Percentiles rank a stretch among this genome's conserved stretches.
phyloP scores from a whole-genome alignment of 2,888 invertebrate genomes.

The Heliconius sara region DNA sequence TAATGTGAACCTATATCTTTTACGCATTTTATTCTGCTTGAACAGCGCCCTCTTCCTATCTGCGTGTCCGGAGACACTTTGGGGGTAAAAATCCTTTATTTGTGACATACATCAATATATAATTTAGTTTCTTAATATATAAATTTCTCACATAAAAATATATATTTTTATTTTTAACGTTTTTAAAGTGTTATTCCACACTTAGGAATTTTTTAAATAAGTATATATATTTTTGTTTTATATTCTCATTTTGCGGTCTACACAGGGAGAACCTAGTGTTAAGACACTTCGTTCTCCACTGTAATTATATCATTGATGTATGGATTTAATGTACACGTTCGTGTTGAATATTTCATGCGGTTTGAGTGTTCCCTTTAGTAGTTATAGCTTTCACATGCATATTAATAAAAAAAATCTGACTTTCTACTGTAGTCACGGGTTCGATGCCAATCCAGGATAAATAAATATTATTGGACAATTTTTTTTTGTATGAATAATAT shows the following conservation, averaged over 20 bases:
- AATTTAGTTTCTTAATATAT: neutral
- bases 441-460: neutral
- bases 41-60: conserved; percentile 69
- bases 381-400: conserved; percentile 23
- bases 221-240: neutral
- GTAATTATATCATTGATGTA: conserved; percentile 18
- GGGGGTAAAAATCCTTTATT: conserved; percentile 62
- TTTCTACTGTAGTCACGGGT: neutral
- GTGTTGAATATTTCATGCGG: conserved; percentile 16
- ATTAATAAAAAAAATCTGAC: neutral
- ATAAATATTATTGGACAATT: no score
- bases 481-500: no score
- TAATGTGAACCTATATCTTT: conserved; percentile 25
- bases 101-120: conserved; percentile 4
- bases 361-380: conserved; percentile 19
- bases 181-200: no score
- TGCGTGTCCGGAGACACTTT: conserved; percentile 69
- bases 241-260: neutral
- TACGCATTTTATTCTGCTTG: conserved; percentile 58
- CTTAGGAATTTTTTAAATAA: no score
- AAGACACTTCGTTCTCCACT: neutral
- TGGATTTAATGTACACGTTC: conserved; percentile 21
- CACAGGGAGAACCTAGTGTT: neutral
- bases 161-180: no score
- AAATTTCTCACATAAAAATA: neutral